Conservation (phyloP, 2,797 vertebrate species). For the Hemibagrus guttatus region DNA sequence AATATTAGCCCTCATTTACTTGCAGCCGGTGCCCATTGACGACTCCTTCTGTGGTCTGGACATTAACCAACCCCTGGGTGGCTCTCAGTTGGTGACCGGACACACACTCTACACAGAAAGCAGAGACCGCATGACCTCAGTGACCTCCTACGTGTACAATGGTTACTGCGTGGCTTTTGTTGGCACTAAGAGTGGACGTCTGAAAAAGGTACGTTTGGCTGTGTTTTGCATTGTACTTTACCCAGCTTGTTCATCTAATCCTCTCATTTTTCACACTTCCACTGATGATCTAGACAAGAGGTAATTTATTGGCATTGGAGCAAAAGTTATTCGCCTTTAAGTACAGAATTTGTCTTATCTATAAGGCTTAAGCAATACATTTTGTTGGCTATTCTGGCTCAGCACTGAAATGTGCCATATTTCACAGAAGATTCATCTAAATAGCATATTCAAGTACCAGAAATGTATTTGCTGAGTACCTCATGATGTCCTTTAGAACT, state of each 20-base stretch:
- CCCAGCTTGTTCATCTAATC: neutral
- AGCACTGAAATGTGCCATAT: slow-evolving; percentile 17
- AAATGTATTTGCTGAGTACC: slow-evolving; percentile 65
- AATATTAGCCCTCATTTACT: slow-evolving; percentile 18
- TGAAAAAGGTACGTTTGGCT: slow-evolving; percentile 90
- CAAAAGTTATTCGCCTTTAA: neutral
- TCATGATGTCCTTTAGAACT: slow-evolving; percentile 61
- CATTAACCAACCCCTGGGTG: slow-evolving; percentile 96
- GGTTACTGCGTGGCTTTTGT: slow-evolving; percentile 95
- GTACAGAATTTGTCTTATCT: slow-evolving; percentile 1
- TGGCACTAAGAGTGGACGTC: slow-evolving; percentile 92
- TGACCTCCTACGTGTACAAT: slow-evolving; percentile 93
- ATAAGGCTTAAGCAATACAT: slow-evolving; percentile 15
- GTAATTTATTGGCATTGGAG: neutral
- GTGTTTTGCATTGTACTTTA: neutral
- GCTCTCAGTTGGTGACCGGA: slow-evolving; percentile 89
- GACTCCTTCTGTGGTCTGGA: slow-evolving; percentile 97
- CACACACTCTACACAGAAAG: slow-evolving; percentile 90
- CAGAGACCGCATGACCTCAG: slow-evolving; percentile 92
- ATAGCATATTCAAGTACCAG: slow-evolving; percentile 25
- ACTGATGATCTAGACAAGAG: neutral
- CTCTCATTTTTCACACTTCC: neutral
- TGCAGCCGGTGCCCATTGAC: slow-evolving; percentile 94
- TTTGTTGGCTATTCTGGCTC: slow-evolving; percentile 13
- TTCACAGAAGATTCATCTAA: slow-evolving; percentile 45